Evolutionary conservation across 1,140 invertebrate genomes (phyloP).

Genomic region (Medauroidea extradentata): DNA sequence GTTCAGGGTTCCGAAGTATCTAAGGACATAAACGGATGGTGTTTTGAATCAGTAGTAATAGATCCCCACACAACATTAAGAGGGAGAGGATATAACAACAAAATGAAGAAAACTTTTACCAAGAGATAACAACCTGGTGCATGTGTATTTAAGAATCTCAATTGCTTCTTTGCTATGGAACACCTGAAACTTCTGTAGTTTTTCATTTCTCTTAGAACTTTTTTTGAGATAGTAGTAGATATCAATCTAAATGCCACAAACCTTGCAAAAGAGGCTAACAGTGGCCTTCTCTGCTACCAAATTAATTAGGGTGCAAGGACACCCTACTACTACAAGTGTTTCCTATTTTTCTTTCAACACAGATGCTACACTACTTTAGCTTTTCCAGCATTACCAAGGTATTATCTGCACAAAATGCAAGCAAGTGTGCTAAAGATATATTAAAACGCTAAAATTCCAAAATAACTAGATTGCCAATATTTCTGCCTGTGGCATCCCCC

Average conservation of each 20-base stretch:
- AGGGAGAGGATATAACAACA: no score
- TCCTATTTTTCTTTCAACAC: background rate
- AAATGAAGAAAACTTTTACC: no score
- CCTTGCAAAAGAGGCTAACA: background rate
- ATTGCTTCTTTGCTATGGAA: background rate
- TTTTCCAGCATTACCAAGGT: background rate
- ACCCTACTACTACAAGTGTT: background rate
- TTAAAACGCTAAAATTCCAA: background rate
- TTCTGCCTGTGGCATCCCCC: background rate
- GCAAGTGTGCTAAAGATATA: background rate
- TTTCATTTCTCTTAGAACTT: background rate
- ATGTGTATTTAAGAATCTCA: background rate
- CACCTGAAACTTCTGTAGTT: background rate
- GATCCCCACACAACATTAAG: no score
- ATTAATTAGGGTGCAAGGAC: background rate
- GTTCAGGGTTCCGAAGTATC: no score
- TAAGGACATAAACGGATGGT: no score
- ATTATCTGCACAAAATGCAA: slow-evolving; percentile 2
- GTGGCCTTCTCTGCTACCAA: background rate
- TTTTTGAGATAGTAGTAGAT: slow-evolving; percentile 1
- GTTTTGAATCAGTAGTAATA: no score
- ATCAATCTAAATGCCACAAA: background rate
- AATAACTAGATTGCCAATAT: background rate
- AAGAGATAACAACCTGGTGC: background rate
- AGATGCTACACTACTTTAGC: background rate